These are phyloP conservation scores for Papilio dardanus DNA, from an alignment of 1,140 invertebrate species.

Conservation along the genomic window DNA sequence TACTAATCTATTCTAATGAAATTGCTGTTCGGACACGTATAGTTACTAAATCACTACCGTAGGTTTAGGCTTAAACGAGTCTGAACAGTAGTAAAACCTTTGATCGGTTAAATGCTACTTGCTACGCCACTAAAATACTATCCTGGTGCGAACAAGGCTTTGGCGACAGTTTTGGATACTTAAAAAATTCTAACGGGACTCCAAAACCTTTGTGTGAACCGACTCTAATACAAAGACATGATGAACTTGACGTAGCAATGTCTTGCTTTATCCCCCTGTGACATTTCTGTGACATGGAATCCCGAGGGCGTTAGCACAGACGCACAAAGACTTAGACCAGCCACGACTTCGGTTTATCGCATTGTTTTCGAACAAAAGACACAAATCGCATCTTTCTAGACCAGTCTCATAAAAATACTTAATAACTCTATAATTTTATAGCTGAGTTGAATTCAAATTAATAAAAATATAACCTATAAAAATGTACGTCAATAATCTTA, in stretches of 20 bases:
- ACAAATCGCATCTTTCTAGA: slow-evolving; percentile 6
- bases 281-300: slow-evolving; percentile 31
- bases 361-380: slow-evolving; percentile 22
- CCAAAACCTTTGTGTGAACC: neutral
- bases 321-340: slow-evolving; percentile 16
- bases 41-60: too few species aligned
- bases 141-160: too few species aligned
- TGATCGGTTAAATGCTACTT: too few species aligned
- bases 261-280: slow-evolving; percentile 17
- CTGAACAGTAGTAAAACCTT: too few species aligned
- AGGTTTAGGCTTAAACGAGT: too few species aligned
- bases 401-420: neutral
- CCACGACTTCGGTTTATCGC: slow-evolving; percentile 1
- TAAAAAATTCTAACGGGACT: neutral
- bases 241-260: slow-evolving; percentile 26
- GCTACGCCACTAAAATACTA: too few species aligned
- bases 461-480: slow-evolving; percentile 14
- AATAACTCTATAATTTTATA: slow-evolving; percentile 34
- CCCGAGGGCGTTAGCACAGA: slow-evolving; percentile 9
- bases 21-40: too few species aligned
- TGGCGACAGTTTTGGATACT: too few species aligned
- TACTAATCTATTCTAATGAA: too few species aligned
- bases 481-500: neutral
- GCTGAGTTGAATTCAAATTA: slow-evolving; percentile 25
- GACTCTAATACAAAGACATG: neutral